phyloP scores from a whole-genome alignment of 2,888 invertebrate species.

The Neoitamus cyanurus region DNA sequence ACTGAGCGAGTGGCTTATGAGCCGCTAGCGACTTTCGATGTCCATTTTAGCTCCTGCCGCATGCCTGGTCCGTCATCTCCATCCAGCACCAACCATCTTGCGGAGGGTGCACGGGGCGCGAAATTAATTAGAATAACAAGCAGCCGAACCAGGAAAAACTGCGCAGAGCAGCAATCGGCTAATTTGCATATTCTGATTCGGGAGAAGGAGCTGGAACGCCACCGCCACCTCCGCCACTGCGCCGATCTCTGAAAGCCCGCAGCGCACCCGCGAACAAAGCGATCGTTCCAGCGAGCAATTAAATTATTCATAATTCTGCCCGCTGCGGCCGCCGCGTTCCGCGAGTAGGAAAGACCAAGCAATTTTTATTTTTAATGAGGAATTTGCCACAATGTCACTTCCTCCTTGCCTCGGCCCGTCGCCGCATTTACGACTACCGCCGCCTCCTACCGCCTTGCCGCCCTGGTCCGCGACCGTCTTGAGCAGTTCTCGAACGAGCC shows the following conservation, averaged over 20 bases:
- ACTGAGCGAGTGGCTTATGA: slow-evolving; percentile 22
- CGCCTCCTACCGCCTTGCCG: neutral
- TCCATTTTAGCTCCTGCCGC: neutral
- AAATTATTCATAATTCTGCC: slow-evolving; percentile 39
- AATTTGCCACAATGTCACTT: slow-evolving; percentile 39
- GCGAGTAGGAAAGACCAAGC: slow-evolving; percentile 17
- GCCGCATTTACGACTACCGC: neutral
- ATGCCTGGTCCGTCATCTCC: neutral
- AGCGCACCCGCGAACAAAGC: slow-evolving; percentile 8
- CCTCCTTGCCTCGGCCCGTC: neutral
- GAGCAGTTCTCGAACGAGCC: neutral
- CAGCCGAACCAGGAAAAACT: slow-evolving; percentile 33
- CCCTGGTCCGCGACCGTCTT: neutral
- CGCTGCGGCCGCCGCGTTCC: slow-evolving; percentile 2
- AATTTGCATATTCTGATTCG: slow-evolving; percentile 35
- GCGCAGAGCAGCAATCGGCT: slow-evolving; percentile 27
- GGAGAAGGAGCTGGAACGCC: slow-evolving; percentile 2
- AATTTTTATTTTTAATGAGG: slow-evolving; percentile 36
- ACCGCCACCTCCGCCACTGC: neutral
- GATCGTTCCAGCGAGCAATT: slow-evolving; percentile 24
- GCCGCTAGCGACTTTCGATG: neutral
- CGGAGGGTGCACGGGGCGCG: neutral
- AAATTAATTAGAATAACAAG: slow-evolving; percentile 38
- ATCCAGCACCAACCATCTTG: neutral
- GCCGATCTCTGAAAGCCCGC: neutral